Conservation (phyloP, 2,888 invertebrate species). For the Erebia ligea region DNA sequence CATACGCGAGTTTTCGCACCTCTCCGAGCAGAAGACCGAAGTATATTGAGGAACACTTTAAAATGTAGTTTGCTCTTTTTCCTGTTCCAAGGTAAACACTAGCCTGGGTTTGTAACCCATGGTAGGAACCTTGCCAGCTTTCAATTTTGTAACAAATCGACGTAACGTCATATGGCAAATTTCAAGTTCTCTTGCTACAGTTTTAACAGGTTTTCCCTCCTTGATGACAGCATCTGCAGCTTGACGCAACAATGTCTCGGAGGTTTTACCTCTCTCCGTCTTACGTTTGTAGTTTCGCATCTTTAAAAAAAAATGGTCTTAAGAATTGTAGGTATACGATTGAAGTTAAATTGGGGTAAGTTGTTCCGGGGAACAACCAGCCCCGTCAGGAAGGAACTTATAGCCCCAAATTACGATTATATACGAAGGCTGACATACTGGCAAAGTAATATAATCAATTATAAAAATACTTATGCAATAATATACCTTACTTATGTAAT, state of each 20-base stretch:
- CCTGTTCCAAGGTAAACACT: slow-evolving; percentile 11
- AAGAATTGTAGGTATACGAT: no score
- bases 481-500: no score
- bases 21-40: slow-evolving; percentile 13
- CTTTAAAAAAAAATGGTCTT: no score
- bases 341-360: no score
- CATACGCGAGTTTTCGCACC: slow-evolving; percentile 14
- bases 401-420: no score
- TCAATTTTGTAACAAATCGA: slow-evolving; percentile 7
- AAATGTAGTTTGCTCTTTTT: slow-evolving; percentile 3
- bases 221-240: slow-evolving; percentile 18
- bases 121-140: background rate
- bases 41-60: slow-evolving; percentile 15
- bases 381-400: no score
- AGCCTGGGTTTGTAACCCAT: background rate
- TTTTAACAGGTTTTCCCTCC: background rate
- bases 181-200: background rate
- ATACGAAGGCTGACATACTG: no score
- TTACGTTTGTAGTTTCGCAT: no score
- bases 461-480: no score
- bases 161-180: slow-evolving; percentile 13
- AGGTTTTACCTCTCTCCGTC: no score
- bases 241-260: background rate
- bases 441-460: no score
- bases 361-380: no score